Percentiles rank a stretch among this genome's conserved stretches.
Evolutionary conservation across 2,888 invertebrate species (phyloP).

Genomic region (Phyto melanocephala): DNA sequence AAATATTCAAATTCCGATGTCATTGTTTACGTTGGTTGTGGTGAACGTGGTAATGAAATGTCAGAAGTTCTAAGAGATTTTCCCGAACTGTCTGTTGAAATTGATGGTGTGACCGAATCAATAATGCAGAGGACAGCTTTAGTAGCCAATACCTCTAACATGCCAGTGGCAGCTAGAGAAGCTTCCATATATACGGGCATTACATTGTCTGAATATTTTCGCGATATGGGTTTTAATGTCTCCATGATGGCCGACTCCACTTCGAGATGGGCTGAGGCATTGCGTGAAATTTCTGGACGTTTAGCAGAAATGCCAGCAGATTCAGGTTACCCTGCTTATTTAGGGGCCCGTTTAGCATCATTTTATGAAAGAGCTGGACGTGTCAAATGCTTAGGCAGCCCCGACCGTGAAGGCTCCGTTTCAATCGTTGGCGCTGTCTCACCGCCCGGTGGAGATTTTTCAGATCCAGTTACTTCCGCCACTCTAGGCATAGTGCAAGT

Average conservation of each 20-base stretch:
- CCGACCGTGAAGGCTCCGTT: conserved; percentile 98
- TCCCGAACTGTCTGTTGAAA: conserved; percentile 97
- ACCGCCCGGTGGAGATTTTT: conserved; percentile 99
- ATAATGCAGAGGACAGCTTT: conserved; percentile 99
- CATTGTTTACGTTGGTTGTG: conserved; percentile 99
- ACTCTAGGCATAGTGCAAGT: conserved; percentile 99
- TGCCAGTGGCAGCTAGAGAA: conserved; percentile 99
- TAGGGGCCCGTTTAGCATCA: conserved; percentile 97
- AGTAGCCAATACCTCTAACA: conserved; percentile 99
- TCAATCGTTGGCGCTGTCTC: conserved; percentile 99
- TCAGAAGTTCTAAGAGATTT: conserved; percentile 99
- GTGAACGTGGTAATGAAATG: conserved; percentile 99
- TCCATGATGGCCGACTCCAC: conserved; percentile 99
- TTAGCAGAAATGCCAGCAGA: conserved; percentile 99
- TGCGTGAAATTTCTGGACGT: conserved; percentile 96
- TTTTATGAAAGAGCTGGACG: conserved; percentile 99
- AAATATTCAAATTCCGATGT: conserved; percentile 99
- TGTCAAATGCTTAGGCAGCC: conserved; percentile 97
- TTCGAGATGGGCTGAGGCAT: conserved; percentile 99
- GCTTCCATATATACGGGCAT: conserved; percentile 99
- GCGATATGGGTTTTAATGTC: conserved; percentile 99
- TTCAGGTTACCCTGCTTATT: conserved; percentile 98
- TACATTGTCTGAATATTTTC: conserved; percentile 99
- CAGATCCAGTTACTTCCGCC: conserved; percentile 99
- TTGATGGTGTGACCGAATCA: conserved; percentile 96